Evolutionary conservation across 2,888 invertebrate species (phyloP), one percentile per base, ranked within the genome.

Genomic region (Lepidocyrtinus sp.): DNA sequence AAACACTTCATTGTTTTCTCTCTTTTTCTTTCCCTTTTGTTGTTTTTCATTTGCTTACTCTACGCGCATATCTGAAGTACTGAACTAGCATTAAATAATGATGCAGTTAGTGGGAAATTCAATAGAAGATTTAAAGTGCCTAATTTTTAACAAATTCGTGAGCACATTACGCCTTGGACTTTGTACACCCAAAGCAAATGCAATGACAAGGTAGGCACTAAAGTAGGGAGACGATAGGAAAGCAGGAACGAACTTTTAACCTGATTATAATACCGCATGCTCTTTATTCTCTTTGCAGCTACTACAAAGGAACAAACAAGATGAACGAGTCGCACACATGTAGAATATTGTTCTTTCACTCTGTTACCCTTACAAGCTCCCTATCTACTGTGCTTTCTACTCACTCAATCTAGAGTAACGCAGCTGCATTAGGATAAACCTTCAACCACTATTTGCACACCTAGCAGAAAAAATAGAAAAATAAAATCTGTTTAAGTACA

Each of bases 251-350:
- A 69, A 62, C 63, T 63, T 70, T 69, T 75, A 75, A 75, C 75
- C 69, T 69, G 75, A 75, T 75, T 75, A 75, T 69, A 69, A 75
- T 75, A 75, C 75, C 75, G 75, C 75, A 75, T 75, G 69, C 63
- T 69, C 36, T 70, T 75, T 64, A 61, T n/a, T n/a, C n/a, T n/a
- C n/a, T n/a, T n/a, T n/a, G n/a, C n/a, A n/a, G 17, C 50, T 50
- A 50, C 50, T n/a, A 50, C 50, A 50, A 50, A 50, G n/a, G 50
- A 50, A 50, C 50, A 50, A 50, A n/a, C n/a, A n/a, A n/a, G n/a
- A n/a, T n/a, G 5, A 36, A 36, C 36, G 15, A 50, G n/a, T 50
- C 17, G 50, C 15, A n/a, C 50, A 50, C 50, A 50, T 50, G 50
- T 36, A 36, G 12, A 36, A 36, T 36, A 36, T 36, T 36, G 36